These are phyloP conservation scores for Arothron firmamentum DNA, from an alignment of 2,113 vertebrate genomes.

Conservation along the genomic window DNA sequence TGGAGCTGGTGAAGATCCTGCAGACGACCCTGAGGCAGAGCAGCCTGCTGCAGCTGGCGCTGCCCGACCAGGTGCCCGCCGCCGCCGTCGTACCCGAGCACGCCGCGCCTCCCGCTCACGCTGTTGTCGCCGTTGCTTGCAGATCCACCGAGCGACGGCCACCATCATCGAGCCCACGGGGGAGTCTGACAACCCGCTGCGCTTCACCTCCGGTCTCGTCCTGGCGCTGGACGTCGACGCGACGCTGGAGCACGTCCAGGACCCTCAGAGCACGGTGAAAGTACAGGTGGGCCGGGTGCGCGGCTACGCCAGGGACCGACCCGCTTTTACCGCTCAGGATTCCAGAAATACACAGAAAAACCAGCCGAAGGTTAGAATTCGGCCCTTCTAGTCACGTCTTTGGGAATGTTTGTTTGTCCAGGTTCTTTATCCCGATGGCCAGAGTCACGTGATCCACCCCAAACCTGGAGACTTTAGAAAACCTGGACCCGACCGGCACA, in stretches of 20 bases:
- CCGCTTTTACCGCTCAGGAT: not conserved
- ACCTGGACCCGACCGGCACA: slow-evolving; percentile 86
- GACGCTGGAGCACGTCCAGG: slow-evolving; percentile 88
- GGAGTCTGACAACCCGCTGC: slow-evolving; percentile 93
- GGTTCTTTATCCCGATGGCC: slow-evolving; percentile 95
- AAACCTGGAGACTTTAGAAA: slow-evolving; percentile 94
- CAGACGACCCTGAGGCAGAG: slow-evolving; percentile 89
- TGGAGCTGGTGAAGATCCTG: slow-evolving; percentile 90
- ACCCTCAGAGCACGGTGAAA: slow-evolving; percentile 88
- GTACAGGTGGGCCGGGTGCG: slow-evolving; percentile 87
- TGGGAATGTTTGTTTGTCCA: slow-evolving; percentile 36
- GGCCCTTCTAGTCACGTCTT: not conserved
- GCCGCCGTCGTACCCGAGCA: too few species aligned
- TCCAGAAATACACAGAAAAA: too few species aligned
- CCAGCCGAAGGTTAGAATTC: too few species aligned
- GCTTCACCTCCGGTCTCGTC: slow-evolving; percentile 90
- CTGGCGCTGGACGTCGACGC: slow-evolving; percentile 93
- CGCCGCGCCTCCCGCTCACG: too few species aligned
- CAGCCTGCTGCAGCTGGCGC: slow-evolving; percentile 83
- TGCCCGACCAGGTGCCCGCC: slow-evolving; percentile 83
- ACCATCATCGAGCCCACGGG: slow-evolving; percentile 93
- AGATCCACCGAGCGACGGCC: slow-evolving; percentile 89
- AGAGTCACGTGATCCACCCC: slow-evolving; percentile 93
- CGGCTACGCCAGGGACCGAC: too few species aligned
- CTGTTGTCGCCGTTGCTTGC: not conserved